Base-by-base conservation (phyloP, 2,888 invertebrate species). In the Pachycephus smyrnensis region DNA sequence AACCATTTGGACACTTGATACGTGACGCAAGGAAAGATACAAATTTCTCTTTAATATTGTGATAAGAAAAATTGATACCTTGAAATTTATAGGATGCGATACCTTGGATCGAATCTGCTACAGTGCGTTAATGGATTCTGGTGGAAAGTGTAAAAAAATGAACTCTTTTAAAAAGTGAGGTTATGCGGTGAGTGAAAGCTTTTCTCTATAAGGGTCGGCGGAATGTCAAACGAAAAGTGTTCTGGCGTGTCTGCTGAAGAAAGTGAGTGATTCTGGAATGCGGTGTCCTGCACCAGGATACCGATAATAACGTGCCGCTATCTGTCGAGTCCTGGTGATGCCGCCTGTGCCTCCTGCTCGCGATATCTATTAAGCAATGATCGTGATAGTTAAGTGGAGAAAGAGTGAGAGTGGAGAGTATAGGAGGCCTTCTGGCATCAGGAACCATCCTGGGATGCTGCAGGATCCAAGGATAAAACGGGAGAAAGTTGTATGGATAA, bases 311-410 rank as follows among this genome's bases (percentile, higher is more conserved):
- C 73, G 75, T 68, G 71, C 76, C 73, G 55, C 55, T 55, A 55
- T 55, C 55, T 55, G 55, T 55, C 23, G 23, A 55, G 55, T 55
- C 55, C 23, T 23, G 55, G 55, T 55, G 55, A 31, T 71, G 37
- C 77, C 40, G 75, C 69, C 75, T 68, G 71, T 73, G 71, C 71
- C 80, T 30, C 69, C 78, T 80, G 55, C 76, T 69, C 75, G 77
- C 75, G 75, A 79, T 81, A 80, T 83, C 84, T 86, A 83, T 84
- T 80, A 82, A 80, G 82, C 80, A 84, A 85, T 86, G 83, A 86
- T 86, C 83, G 75, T 78, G 78, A 80, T 81, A 78, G 75, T 80
- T 69, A 73, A 78, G 75, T 79, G 79, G 71, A 32, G 69, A 69
- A 55, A 74, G n/a, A 77, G 74, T 33, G 68, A 77, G 69, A 69